Evolutionary conservation across 2,113 vertebrate genomes (phyloP).

Genomic region (Laterallus jamaicensis): DNA sequence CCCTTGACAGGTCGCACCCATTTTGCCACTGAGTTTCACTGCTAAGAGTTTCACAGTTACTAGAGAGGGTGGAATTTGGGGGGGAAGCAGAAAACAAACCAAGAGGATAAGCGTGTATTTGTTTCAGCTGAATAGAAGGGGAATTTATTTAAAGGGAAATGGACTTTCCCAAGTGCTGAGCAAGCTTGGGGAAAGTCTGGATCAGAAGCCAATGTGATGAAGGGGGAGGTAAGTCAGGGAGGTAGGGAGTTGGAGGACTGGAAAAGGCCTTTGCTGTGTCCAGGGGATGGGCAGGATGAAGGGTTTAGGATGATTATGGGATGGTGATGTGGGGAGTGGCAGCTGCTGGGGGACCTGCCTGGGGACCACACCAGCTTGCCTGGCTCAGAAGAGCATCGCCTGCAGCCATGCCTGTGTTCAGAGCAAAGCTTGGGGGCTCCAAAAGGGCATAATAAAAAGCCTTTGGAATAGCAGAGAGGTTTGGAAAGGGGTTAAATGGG

Average conservation of each 20-base stretch:
- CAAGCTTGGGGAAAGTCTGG: neutral
- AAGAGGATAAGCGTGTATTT: neutral
- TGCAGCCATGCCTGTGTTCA: neutral
- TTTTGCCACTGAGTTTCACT: neutral
- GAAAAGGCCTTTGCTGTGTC: neutral
- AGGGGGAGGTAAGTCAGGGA: neutral
- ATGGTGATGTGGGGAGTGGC: neutral
- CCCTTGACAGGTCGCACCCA: neutral
- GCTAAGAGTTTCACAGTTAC: neutral
- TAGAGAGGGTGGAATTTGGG: slow-evolving; percentile 4
- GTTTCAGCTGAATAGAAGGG: neutral
- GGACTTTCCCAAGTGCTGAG: neutral
- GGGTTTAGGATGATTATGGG: neutral
- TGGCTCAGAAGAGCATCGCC: neutral
- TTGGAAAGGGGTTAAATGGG: neutral
- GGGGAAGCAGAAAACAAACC: neutral
- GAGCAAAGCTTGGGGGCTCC: neutral
- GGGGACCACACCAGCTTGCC: neutral
- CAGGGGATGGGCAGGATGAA: neutral
- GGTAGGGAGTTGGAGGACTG: neutral
- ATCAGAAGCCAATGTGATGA: neutral
- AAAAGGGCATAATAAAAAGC: neutral
- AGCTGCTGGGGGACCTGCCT: neutral
- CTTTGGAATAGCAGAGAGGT: neutral
- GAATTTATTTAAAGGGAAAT: neutral